Conservation (phyloP, 2,797 vertebrate species). For the Chelon labrosus region DNA sequence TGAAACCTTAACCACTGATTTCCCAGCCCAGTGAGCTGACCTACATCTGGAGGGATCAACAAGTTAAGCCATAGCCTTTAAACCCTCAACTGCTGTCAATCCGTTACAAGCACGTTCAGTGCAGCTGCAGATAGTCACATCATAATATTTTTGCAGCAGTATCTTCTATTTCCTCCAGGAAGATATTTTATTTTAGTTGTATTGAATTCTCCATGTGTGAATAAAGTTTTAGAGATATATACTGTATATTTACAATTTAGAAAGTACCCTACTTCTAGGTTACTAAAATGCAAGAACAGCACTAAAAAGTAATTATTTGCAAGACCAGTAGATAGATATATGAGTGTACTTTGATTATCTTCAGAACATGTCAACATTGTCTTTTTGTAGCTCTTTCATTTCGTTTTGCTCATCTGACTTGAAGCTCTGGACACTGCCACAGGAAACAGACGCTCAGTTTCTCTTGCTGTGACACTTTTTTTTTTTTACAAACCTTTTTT, state of each 20-base stretch:
- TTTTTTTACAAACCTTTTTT: too few relatives aligned
- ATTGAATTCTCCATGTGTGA: background rate
- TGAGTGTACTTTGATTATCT: background rate
- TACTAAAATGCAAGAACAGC: background rate
- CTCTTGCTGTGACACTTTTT: too few relatives aligned
- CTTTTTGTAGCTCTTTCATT: constrained; percentile 5
- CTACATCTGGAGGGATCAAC: constrained; percentile 81
- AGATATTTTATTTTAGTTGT: background rate
- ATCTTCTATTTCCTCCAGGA: constrained; percentile 1
- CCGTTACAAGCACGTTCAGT: constrained; percentile 71
- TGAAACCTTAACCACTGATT: constrained; percentile 41
- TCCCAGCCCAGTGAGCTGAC: constrained; percentile 44
- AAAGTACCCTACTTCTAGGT: background rate
- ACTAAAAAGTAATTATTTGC: background rate
- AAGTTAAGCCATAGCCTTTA: constrained; percentile 80
- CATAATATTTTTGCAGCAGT: constrained; percentile 30
- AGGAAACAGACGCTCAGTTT: too few relatives aligned
- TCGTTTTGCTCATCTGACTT: background rate
- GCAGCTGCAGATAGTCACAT: constrained; percentile 67
- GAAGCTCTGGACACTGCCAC: background rate
- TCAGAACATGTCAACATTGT: background rate
- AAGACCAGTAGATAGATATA: background rate
- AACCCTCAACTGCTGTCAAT: constrained; percentile 78
- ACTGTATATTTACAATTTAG: background rate
- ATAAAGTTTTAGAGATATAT: background rate